Evolutionary conservation across 1,140 invertebrate genomes (phyloP), one percentile per base, ranked within the genome.

Genomic region (Neodiprion pinetum): DNA sequence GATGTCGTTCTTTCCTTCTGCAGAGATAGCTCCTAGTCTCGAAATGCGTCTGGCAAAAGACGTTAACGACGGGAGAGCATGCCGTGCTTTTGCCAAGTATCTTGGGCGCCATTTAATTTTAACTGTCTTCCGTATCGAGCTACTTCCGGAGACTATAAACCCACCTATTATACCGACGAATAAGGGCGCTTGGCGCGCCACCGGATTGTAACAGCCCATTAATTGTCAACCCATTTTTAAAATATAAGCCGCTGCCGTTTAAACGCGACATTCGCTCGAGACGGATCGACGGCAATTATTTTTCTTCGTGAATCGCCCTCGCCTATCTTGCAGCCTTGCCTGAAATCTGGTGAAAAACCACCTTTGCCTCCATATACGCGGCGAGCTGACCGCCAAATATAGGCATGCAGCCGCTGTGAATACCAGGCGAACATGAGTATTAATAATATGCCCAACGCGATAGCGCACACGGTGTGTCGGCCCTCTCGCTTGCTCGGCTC

Each of bases 361-460:
- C 4, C 53, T 61, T 61, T 40, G 28, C 4, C n/a, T 61, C 53
- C 11, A 61, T 14, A 5, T 40, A 40, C 53, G 53, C 53, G 53
- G 5, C 53, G 53, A 12, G 11, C 53, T 61, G 53, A 61, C 53
- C 53, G 53, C 53, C 53, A 61, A 61, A 61, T 61, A 61, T 61
- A 61, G 53, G 53, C 53, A 61, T 61, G 53, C 53, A 8, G 53
- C 11, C 53, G 53, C 53, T 17, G 53, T 61, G 53, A 61, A 61
- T 61, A 61, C 53, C 53, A 61, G 53, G 53, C 53, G 53, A 61
- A 9, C 53, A 61, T 61, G 53, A 61, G 53, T 61, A 14, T 61
- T 61, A 61, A 61, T 61, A 61, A 61, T 61, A 61, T 61, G 11
- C 53, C 53, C 53, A 61, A 61, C 53, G 53, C 53, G 53, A 61